A percentile compares a stretch with the other conserved stretches of the same genome.
phyloP scores from a whole-genome alignment of 2,113 vertebrate species.

The Lutjanus erythropterus region DNA sequence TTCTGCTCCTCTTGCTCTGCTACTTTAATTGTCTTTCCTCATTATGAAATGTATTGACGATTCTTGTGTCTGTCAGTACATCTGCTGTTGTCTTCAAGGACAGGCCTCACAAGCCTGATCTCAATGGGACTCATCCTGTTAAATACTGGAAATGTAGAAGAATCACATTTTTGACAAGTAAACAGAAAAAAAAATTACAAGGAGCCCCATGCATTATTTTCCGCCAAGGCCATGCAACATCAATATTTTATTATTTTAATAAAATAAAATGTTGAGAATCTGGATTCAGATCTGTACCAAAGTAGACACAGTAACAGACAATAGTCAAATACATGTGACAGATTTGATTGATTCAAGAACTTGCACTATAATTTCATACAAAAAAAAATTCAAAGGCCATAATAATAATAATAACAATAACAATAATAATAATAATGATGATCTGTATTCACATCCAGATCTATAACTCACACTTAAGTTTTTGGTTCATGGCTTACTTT shows the following conservation, averaged over 20 bases:
- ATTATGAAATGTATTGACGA: slow-evolving; percentile 9
- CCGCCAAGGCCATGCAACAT: not conserved
- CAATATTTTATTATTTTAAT: not conserved
- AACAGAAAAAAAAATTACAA: slow-evolving; percentile 3
- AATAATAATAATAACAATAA: too few species aligned
- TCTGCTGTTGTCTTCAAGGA: slow-evolving; percentile 30
- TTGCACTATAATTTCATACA: not conserved
- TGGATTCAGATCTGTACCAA: slow-evolving; percentile 2
- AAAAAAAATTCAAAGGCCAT: not conserved
- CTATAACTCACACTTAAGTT: not conserved
- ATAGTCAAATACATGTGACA: not conserved
- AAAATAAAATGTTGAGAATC: not conserved
- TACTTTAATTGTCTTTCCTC: slow-evolving; percentile 34
- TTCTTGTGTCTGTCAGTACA: not conserved
- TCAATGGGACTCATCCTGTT: slow-evolving; percentile 15
- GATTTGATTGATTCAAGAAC: not conserved
- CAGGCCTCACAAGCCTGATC: not conserved
- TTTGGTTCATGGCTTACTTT: not conserved
- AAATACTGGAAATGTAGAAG: slow-evolving; percentile 24
- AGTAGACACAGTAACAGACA: not conserved
- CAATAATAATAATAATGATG: too few species aligned
- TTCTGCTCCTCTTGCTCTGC: not conserved
- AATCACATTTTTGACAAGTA: slow-evolving; percentile 3
- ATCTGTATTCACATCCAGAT: not conserved
- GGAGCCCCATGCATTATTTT: not conserved